Evolutionary conservation across 2,113 vertebrate genomes (phyloP).

Genomic region (Campylomormyrus tamandua): DNA sequence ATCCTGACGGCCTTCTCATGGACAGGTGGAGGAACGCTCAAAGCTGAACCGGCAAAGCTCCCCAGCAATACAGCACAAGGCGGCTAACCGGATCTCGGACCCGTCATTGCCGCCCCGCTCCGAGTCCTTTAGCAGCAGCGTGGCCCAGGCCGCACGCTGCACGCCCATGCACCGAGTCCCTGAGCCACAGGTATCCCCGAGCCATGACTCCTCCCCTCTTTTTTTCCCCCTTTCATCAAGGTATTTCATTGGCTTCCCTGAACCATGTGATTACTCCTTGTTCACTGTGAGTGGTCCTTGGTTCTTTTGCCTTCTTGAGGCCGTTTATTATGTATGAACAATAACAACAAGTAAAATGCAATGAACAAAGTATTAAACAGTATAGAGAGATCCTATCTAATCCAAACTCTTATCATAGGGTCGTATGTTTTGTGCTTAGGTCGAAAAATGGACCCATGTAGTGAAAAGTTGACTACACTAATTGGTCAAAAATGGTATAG

Average conservation of each 20-base stretch:
- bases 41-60: conserved; percentile 92
- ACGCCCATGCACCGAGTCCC: conserved; percentile 80
- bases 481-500: neutral
- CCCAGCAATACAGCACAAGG: conserved; percentile 86
- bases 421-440: neutral
- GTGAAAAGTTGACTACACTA: neutral
- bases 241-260: neutral
- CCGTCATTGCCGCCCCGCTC: conserved; percentile 87
- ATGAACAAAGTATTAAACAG: neutral
- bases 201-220: neutral
- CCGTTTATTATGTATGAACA: neutral
- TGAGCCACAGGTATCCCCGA: conserved; percentile 78
- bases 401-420: neutral
- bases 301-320: neutral
- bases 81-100: conserved; percentile 87
- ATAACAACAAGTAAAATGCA: neutral
- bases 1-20: conserved; percentile 37
- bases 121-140: conserved; percentile 88
- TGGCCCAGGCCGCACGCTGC: conserved; percentile 81
- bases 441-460: neutral
- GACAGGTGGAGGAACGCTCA: conserved; percentile 90
- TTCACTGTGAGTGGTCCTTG: neutral
- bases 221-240: neutral
- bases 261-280: neutral
- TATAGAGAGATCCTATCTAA: neutral